Conservation (phyloP, 2,888 invertebrate genomes). For the Neoascia interrupta region DNA sequence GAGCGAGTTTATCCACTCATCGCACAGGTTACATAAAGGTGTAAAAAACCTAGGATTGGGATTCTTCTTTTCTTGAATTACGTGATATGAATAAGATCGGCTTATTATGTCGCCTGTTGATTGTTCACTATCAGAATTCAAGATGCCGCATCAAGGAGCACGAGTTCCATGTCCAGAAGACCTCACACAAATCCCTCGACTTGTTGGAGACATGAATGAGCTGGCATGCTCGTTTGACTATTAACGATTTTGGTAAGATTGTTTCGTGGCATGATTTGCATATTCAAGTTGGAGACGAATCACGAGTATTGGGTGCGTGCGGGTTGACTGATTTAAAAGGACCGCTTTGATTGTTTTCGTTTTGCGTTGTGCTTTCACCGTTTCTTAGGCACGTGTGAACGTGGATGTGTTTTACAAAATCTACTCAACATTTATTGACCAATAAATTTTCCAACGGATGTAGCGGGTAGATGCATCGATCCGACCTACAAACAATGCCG, state of each 20-base stretch:
- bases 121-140: slow-evolving; percentile 67
- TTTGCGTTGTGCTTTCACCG: neutral
- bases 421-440: slow-evolving; percentile 49
- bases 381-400: slow-evolving; percentile 3
- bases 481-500: too few relatives aligned
- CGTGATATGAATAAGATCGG: slow-evolving; percentile 68
- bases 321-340: slow-evolving; percentile 47
- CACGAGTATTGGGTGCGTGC: slow-evolving; percentile 65
- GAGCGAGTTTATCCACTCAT: slow-evolving; percentile 8
- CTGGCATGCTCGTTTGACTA: slow-evolving; percentile 57
- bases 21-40: too few relatives aligned
- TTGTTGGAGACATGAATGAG: slow-evolving; percentile 64
- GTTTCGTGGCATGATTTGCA: slow-evolving; percentile 60
- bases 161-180: slow-evolving; percentile 70
- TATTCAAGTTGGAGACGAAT: slow-evolving; percentile 64
- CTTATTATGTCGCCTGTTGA: slow-evolving; percentile 60
- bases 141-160: slow-evolving; percentile 65
- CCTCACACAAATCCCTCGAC: slow-evolving; percentile 68
- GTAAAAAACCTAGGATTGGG: neutral
- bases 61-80: slow-evolving; percentile 55
- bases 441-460: slow-evolving; percentile 41
- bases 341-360: slow-evolving; percentile 59
- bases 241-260: slow-evolving; percentile 60
- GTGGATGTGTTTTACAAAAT: slow-evolving; percentile 26
- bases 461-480: slow-evolving; percentile 6